These are phyloP conservation scores for Thunnus maccoyii DNA, from an alignment of 2,113 vertebrate species.

Conservation along the genomic window DNA sequence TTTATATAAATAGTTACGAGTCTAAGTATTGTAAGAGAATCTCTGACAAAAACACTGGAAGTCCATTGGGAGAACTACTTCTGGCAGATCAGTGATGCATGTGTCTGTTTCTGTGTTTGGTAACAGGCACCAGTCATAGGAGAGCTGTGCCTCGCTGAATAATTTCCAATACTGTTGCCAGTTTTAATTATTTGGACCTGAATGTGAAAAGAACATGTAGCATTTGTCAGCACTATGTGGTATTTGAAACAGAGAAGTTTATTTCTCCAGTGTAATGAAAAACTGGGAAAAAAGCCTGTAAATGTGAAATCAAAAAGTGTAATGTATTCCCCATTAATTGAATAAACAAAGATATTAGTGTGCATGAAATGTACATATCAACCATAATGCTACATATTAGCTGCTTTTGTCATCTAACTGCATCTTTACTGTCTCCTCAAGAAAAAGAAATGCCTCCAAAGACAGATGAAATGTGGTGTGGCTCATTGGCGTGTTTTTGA, in stretches of 20 bases:
- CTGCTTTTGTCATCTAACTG: too few relatives aligned
- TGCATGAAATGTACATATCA: not conserved
- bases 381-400: too few relatives aligned
- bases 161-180: conserved; percentile 2
- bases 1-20: conserved; percentile 26
- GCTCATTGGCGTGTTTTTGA: too few relatives aligned
- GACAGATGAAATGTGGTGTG: too few relatives aligned
- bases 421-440: not conserved
- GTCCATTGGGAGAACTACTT: not conserved
- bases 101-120: conserved; percentile 12
- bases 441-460: not conserved
- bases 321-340: too few relatives aligned
- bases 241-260: too few relatives aligned
- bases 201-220: not conserved
- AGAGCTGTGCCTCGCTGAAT: not conserved
- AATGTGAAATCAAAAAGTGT: too few relatives aligned
- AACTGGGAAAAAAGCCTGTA: too few relatives aligned
- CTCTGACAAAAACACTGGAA: conserved; percentile 14
- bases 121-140: conserved; percentile 6
- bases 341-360: not conserved
- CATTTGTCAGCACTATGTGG: too few relatives aligned
- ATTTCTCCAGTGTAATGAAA: too few relatives aligned
- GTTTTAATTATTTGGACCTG: not conserved
- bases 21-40: conserved; percentile 11
- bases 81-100: conserved; percentile 24